Percentiles rank a stretch among this genome's conserved stretches.
Evolutionary conservation across 2,888 invertebrate species (phyloP).

Genomic region (Tachina lurida): DNA sequence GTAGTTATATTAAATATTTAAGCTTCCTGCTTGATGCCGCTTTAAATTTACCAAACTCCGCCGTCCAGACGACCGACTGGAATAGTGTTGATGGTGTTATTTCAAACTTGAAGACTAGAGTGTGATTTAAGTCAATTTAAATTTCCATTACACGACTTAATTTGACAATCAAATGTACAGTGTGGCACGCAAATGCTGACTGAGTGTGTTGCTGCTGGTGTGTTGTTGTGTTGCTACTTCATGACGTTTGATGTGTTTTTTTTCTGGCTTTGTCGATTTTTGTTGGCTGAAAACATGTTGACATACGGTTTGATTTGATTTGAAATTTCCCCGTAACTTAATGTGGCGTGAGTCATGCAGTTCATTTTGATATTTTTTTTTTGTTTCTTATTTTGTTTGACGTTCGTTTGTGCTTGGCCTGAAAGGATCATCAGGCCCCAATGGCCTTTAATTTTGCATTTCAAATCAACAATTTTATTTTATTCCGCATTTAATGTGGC

Average conservation of each 20-base stretch:
- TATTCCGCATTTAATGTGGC: conserved; percentile 16
- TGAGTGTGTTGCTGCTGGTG: neutral
- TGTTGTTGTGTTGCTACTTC: conserved; percentile 29
- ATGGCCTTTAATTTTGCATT: conserved; percentile 50
- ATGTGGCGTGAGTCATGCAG: conserved; percentile 70
- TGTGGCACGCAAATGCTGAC: conserved; percentile 66
- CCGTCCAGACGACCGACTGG: neutral
- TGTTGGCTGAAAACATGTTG: conserved; percentile 62
- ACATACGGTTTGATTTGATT: conserved; percentile 63
- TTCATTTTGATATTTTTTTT: conserved; percentile 17
- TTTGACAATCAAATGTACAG: conserved; percentile 70
- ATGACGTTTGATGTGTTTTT: conserved; percentile 21
- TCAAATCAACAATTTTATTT: conserved; percentile 11
- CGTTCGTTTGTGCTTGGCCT: conserved; percentile 5
- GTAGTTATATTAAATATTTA: neutral
- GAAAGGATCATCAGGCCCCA: conserved; percentile 62
- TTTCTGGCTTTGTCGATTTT: neutral
- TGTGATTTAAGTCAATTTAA: conserved; percentile 71
- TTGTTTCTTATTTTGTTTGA: neutral
- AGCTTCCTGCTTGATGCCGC: neutral
- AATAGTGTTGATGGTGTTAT: conserved; percentile 7
- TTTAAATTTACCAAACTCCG: neutral
- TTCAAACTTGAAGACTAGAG: conserved; percentile 51
- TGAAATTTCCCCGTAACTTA: conserved; percentile 51
- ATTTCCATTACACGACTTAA: conserved; percentile 72